Percentiles rank a stretch among this genome's conserved stretches.
Evolutionary conservation across 2,113 vertebrate species (phyloP).

Genomic region (Callipepla squamata): DNA sequence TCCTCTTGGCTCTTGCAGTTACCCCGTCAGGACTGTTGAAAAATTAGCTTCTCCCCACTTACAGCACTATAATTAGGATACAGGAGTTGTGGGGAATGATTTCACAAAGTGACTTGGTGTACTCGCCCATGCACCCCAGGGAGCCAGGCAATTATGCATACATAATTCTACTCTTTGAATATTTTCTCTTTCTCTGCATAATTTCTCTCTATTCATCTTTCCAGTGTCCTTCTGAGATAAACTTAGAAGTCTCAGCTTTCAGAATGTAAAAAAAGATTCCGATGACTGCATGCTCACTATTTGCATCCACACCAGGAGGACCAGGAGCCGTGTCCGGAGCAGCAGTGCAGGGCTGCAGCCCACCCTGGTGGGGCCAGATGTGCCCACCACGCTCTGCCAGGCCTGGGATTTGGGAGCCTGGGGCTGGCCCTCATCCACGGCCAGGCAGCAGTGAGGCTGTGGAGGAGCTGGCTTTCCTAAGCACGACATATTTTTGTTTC

Average conservation of each 20-base stretch:
- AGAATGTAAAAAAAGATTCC: constrained; percentile 61
- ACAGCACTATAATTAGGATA: constrained; percentile 69
- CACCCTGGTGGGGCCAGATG: neutral
- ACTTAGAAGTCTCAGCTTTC: constrained; percentile 70
- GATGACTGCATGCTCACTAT: constrained; percentile 39
- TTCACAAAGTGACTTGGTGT: constrained; percentile 74
- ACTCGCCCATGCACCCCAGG: constrained; percentile 71
- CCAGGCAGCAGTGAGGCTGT: neutral
- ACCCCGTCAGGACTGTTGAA: constrained; percentile 66
- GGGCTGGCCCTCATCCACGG: fast-evolving
- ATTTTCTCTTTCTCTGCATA: constrained; percentile 73
- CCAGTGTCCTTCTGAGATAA: constrained; percentile 74
- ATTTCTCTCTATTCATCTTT: constrained; percentile 74
- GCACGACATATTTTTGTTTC: neutral
- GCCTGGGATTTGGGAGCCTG: fast-evolving
- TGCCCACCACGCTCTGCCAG: fast-evolving
- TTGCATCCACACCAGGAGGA: constrained; percentile 59
- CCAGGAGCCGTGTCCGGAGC: neutral
- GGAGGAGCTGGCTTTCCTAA: neutral
- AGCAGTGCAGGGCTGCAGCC: too few species aligned
- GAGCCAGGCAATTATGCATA: constrained; percentile 74
- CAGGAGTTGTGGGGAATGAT: constrained; percentile 72
- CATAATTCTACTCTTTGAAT: constrained; percentile 75
- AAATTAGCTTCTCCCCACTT: constrained; percentile 68
- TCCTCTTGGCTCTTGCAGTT: constrained; percentile 32